These are phyloP conservation scores for Brachionichthys hirsutus DNA, from an alignment of 2,113 vertebrate species.

Conservation along the genomic window DNA sequence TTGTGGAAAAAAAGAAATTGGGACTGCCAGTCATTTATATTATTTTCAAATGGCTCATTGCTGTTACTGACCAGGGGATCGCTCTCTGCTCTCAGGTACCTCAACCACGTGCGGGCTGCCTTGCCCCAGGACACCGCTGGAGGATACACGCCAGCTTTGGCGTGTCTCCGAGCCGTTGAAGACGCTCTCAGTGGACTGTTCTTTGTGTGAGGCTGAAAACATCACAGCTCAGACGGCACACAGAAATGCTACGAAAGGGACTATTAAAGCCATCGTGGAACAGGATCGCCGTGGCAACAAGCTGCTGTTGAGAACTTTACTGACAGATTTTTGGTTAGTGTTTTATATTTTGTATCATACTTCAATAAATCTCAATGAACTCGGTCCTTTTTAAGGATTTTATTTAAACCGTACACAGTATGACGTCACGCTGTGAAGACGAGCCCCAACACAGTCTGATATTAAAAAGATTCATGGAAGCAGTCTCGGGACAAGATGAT, in stretches of 20 bases:
- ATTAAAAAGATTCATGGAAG: neutral
- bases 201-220: conserved; percentile 34
- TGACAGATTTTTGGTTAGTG: neutral
- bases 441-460: neutral
- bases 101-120: conserved; percentile 90
- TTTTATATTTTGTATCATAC: conserved; percentile 44
- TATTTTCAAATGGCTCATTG: conserved; percentile 54
- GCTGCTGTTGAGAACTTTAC: neutral
- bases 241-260: conserved; percentile 21
- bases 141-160: conserved; percentile 90
- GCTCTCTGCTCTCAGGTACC: conserved; percentile 82
- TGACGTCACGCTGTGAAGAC: too few species aligned
- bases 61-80: conserved; percentile 28
- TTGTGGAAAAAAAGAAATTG: conserved; percentile 22
- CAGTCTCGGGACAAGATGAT: neutral
- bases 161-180: conserved; percentile 93
- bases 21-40: conserved; percentile 36
- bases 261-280: conserved; percentile 14
- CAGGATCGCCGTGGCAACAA: neutral
- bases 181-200: conserved; percentile 96
- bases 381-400: conserved; percentile 13
- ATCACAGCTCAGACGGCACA: neutral
- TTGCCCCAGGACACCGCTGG: conserved; percentile 92
- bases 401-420: conserved; percentile 40
- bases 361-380: conserved; percentile 53